A percentile compares a stretch with the other conserved stretches of the same genome.
Evolutionary conservation across 1,140 invertebrate species (phyloP).

Genomic region (Pentalonia nigronervosa): DNA sequence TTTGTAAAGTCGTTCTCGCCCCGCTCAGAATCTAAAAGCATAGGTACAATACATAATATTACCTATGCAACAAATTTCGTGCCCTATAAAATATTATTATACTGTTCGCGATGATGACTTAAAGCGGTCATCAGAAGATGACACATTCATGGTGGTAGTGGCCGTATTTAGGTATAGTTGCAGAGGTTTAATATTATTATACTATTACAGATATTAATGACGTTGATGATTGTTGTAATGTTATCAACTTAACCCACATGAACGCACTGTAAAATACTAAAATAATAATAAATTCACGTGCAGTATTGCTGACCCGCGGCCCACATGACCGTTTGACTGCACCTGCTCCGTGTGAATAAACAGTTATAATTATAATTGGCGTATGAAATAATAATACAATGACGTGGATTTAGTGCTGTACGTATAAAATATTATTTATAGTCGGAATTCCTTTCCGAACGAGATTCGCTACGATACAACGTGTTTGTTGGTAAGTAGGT

Average conservation of each 20-base stretch:
- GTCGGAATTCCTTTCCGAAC: background rate
- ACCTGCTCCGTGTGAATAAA: background rate
- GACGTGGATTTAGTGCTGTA: background rate
- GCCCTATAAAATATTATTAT: no score
- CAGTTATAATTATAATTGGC: background rate
- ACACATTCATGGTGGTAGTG: no score
- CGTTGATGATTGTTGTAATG: background rate
- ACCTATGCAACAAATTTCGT: no score
- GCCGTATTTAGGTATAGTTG: background rate
- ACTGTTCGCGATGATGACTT: no score
- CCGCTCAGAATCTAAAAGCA: no score
- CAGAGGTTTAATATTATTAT: background rate
- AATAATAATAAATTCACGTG: background rate
- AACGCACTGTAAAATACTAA: background rate
- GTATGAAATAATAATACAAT: background rate
- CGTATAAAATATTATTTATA: background rate
- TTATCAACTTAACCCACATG: slow-evolving; percentile 8
- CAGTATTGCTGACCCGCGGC: background rate
- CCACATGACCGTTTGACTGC: background rate
- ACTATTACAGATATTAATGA: background rate
- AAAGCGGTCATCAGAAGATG: no score
- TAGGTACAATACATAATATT: no score
- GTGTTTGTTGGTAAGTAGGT: background rate
- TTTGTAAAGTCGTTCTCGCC: no score
- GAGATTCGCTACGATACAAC: background rate